These are phyloP conservation scores for Sus cebifrons DNA, from an alignment of 2,797 vertebrate species.

Conservation along the genomic window DNA sequence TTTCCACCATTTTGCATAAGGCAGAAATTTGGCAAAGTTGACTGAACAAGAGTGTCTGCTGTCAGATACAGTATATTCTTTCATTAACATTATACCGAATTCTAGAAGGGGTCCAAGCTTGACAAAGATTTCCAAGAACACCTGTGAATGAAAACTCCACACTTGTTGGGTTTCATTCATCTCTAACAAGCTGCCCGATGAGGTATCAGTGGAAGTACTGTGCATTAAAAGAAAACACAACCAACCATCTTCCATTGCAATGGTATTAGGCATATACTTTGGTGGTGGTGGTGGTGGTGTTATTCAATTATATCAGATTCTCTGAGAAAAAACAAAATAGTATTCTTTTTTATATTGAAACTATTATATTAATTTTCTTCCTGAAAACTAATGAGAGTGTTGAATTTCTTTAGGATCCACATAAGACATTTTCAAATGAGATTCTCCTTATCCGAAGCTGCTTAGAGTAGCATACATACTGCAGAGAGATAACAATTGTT, in stretches of 20 bases:
- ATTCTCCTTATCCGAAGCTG: not conserved
- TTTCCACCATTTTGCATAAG: constrained; percentile 68
- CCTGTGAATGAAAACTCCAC: constrained; percentile 73
- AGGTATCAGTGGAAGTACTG: constrained; percentile 83
- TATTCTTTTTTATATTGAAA: constrained; percentile 81
- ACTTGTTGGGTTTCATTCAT: constrained; percentile 81
- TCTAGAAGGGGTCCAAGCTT: constrained; percentile 84
- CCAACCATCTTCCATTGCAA: constrained; percentile 68
- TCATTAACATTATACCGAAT: constrained; percentile 80
- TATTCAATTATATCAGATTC: constrained; percentile 82
- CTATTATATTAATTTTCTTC: constrained; percentile 77
- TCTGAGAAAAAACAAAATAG: constrained; percentile 83
- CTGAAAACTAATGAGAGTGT: not conserved
- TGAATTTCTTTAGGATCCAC: not conserved
- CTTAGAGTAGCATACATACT: not conserved
- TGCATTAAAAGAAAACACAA: constrained; percentile 69
- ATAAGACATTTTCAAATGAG: constrained; percentile 48
- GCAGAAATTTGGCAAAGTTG: constrained; percentile 72
- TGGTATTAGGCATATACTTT: constrained; percentile 76
- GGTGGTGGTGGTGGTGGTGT: constrained; percentile 76
- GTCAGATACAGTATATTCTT: constrained; percentile 77
- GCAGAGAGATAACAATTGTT: not conserved
- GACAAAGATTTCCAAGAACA: constrained; percentile 86
- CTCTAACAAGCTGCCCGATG: constrained; percentile 87
- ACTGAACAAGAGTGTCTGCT: constrained; percentile 68